Evolutionary conservation across 1,140 invertebrate genomes (phyloP), one percentile per base, ranked within the genome.

Genomic region (Heliconius eleuchia): DNA sequence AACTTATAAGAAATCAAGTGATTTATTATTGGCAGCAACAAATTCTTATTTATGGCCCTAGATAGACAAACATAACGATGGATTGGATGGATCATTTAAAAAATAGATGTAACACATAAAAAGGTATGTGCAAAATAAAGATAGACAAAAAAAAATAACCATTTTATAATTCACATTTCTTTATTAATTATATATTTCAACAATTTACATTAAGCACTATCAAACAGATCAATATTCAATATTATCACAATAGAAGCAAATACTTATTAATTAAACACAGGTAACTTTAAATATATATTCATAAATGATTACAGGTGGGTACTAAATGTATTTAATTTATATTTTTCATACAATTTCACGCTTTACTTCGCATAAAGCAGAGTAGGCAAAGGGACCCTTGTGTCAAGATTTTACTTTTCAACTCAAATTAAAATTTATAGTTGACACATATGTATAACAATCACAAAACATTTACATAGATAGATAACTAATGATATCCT

Each of bases 161-260:
- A 57, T n/a, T 57, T 23, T 57, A 23, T 57, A 57, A 57, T 57
- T 57, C 19, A 27, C n/a, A 60, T 60, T 60, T 60, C n/a, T 60
- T 60, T 60, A 60, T 60, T 60, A 23, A 60, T 60, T 60, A 23
- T 60, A 60, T 23, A n/a, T 18, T n/a, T 23, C 55, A 60, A 60
- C n/a, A 19, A 57, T n/a, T 37, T 55, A 19, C 18, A 52, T 19
- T 52, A 52, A 52, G 50, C 18, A 52, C 50, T 74, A 57, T 66
- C n/a, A 76, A 70, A 76, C 74, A 76, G 74, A 76, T 76, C 74
- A 70, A 76, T 23, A 57, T 76, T 76, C 34, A 66, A 42, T 60
- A 75, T 60, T 76, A 66, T 66, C 74, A 76, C 55, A 66, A 76
- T 60, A 57, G 30, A 57, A 37, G 52, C 7, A 52, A 74, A 74